Percentiles rank a stretch among this genome's conserved stretches.
Evolutionary conservation across 2,888 invertebrate genomes (phyloP).

Genomic region (Pollenia amentaria): DNA sequence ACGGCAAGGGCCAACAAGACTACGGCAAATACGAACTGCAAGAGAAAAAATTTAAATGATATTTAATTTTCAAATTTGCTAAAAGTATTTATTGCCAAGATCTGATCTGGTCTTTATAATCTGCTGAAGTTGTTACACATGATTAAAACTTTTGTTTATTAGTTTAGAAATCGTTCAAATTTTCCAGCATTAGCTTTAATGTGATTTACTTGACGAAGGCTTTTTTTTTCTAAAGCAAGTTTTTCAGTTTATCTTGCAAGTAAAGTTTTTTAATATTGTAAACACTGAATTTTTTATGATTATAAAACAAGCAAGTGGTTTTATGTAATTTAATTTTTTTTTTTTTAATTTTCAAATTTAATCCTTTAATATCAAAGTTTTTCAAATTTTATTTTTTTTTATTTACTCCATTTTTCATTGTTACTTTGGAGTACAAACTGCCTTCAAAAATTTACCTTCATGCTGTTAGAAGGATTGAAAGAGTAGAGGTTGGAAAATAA

Average conservation of each 20-base stretch:
- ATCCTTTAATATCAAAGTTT: background rate
- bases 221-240: no score
- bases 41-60: background rate
- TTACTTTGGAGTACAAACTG: background rate
- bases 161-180: no score
- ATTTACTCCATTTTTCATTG: constrained; percentile 1
- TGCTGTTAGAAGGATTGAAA: constrained; percentile 79
- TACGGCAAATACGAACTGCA: constrained; percentile 71
- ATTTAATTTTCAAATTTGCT: background rate
- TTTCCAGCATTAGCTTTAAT: no score
- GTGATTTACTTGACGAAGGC: no score
- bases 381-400: background rate
- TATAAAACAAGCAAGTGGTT: no score
- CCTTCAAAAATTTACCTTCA: constrained; percentile 80
- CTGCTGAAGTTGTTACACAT: no score
- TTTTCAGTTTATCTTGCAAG: no score
- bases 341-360: background rate
- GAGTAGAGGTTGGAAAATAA: constrained; percentile 66
- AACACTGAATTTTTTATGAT: no score
- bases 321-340: background rate
- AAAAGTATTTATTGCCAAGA: background rate
- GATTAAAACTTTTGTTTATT: no score
- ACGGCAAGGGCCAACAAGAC: constrained; percentile 82
- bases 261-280: no score
- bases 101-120: no score